phyloP scores from a whole-genome alignment of 2,797 vertebrate species.

The Peromyscus aztecus region DNA sequence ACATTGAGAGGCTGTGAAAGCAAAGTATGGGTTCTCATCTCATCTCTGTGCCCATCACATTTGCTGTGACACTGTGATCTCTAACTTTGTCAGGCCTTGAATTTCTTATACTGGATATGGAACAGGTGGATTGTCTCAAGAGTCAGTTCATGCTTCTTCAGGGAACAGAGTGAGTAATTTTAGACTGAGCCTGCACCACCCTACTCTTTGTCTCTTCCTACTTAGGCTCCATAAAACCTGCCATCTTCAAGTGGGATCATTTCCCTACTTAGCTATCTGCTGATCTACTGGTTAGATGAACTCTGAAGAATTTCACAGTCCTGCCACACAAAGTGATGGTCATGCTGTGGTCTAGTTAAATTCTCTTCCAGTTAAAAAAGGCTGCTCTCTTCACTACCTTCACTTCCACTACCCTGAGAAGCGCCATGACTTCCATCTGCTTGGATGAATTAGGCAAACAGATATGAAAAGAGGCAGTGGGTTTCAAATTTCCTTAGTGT shows the following conservation, averaged over 20 bases:
- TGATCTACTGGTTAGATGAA: background rate
- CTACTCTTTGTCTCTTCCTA: background rate
- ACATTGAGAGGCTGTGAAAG: background rate
- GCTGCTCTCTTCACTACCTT: background rate
- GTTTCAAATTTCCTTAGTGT: background rate
- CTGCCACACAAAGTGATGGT: background rate
- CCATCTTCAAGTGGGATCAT: background rate
- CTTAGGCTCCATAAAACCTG: background rate
- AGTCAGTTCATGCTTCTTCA: background rate
- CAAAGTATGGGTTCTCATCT: background rate
- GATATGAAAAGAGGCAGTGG: background rate
- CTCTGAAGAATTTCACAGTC: background rate
- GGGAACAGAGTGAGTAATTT: constrained; percentile 18
- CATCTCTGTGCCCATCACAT: background rate
- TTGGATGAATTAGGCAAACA: constrained; percentile 22
- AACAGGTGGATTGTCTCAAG: background rate
- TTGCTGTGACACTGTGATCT: background rate
- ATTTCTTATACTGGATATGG: background rate
- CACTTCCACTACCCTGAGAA: background rate
- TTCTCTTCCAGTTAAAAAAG: background rate
- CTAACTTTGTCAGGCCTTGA: background rate
- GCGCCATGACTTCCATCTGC: background rate
- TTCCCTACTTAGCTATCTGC: background rate
- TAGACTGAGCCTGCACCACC: background rate
- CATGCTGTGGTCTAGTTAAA: background rate